phyloP scores from a whole-genome alignment of 2,113 vertebrate species.

The Sardina pilchardus region DNA sequence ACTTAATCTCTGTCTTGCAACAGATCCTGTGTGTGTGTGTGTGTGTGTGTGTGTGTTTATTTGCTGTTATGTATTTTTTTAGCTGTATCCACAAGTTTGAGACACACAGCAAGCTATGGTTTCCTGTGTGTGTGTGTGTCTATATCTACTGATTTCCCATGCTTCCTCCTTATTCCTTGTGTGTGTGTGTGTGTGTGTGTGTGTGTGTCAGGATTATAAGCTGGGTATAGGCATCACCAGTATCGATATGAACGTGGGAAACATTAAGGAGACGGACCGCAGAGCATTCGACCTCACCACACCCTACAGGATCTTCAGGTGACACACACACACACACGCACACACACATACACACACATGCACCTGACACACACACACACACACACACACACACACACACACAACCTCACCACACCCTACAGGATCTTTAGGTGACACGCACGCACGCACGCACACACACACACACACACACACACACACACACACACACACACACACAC shows the following conservation, averaged over 20 bases:
- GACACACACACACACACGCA: conserved; percentile 20
- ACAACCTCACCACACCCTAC: too few species aligned
- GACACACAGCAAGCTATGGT: background rate
- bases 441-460: background rate
- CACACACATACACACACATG: too few species aligned
- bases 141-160: too few species aligned
- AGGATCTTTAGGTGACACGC: too few species aligned
- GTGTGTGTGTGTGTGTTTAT: conserved; percentile 11
- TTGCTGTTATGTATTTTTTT: background rate
- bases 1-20: background rate
- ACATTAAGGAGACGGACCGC: conserved; percentile 84
- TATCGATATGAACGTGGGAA: conserved; percentile 94
- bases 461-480: background rate
- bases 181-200: conserved; percentile 25
- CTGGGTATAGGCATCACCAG: conserved; percentile 88
- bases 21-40: background rate
- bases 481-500: background rate
- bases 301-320: conserved; percentile 92
- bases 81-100: too few species aligned
- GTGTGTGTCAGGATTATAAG: conserved; percentile 76
- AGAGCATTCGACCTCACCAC: conserved; percentile 90
- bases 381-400: conserved; percentile 60
- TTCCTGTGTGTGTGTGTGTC: background rate
- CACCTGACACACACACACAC: too few species aligned
- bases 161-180: background rate